Percentiles rank a stretch among this genome's conserved stretches.
phyloP scores from a whole-genome alignment of 2,113 vertebrate species.

The Larimichthys polyactis region DNA sequence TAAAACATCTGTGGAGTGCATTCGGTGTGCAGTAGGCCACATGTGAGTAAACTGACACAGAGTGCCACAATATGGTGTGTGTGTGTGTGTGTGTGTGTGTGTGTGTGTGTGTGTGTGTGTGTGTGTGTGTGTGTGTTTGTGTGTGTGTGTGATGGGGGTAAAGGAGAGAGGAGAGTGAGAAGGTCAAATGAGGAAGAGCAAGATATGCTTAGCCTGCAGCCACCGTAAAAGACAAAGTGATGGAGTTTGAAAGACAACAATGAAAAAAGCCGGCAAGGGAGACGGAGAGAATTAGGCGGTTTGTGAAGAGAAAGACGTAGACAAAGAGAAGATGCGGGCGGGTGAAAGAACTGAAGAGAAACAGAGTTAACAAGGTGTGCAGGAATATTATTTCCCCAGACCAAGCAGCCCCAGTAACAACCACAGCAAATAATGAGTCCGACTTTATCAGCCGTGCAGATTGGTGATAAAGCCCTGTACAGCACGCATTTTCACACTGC shows the following conservation, averaged over 20 bases:
- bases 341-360: conserved; percentile 36
- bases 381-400: conserved; percentile 59
- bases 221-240: conserved; percentile 10
- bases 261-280: conserved; percentile 15
- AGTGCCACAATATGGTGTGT: neutral
- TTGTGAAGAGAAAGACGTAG: conserved; percentile 33
- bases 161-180: conserved; percentile 1
- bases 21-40: conserved; percentile 38
- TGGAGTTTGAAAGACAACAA: conserved; percentile 16
- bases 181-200: conserved; percentile 46
- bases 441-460: conserved; percentile 59
- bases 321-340: conserved; percentile 21
- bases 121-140: neutral
- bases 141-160: neutral
- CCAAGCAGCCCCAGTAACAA: conserved; percentile 44
- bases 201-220: conserved; percentile 17
- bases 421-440: conserved; percentile 62
- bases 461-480: conserved; percentile 49
- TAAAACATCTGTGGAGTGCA: conserved; percentile 53
- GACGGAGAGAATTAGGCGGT: conserved; percentile 1
- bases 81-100: neutral
- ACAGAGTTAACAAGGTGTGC: conserved; percentile 58
- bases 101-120: neutral
- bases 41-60: conserved; percentile 48
- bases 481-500: conserved; percentile 13